phyloP scores from a whole-genome alignment of 2,797 vertebrate genomes.

The Orestias chungarensis region DNA sequence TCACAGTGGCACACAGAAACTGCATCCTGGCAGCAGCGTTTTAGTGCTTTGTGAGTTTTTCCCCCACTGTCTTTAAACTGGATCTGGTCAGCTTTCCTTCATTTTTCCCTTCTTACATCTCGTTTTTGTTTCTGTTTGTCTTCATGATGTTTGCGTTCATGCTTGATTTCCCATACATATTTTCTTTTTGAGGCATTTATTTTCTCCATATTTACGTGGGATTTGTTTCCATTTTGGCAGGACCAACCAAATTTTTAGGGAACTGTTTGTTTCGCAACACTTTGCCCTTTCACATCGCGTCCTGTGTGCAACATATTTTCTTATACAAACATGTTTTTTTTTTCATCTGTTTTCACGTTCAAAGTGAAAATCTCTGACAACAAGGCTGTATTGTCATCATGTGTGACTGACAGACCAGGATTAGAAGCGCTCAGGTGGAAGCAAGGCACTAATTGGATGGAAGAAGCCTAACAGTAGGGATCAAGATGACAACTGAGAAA shows the following conservation, averaged over 20 bases:
- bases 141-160: not conserved
- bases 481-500: conserved; percentile 43
- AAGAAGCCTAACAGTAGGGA: conserved; percentile 46
- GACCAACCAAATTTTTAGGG: not conserved
- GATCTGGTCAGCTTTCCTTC: conserved; percentile 12
- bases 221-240: conserved; percentile 6
- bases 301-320: conserved; percentile 39
- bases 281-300: conserved; percentile 40
- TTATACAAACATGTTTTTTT: conserved; percentile 26
- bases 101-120: conserved; percentile 15
- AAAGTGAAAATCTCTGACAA: conserved; percentile 38
- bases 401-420: conserved; percentile 41
- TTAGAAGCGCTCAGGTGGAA: conserved; percentile 42
- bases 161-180: conserved; percentile 11
- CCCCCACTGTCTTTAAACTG: conserved; percentile 51
- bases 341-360: conserved; percentile 20
- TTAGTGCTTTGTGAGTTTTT: conserved; percentile 51
- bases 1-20: conserved; percentile 56
- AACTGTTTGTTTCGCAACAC: conserved; percentile 46
- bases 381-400: conserved; percentile 53
- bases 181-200: conserved; percentile 13
- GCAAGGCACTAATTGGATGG: conserved; percentile 47
- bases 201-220: no score
- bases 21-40: conserved; percentile 58
- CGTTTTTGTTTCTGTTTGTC: not conserved